Percentiles rank a stretch among this genome's conserved stretches.
Conservation (phyloP, 37 sponge, comb jelly and placozoan genomes). For the Oopsacas minuta region DNA sequence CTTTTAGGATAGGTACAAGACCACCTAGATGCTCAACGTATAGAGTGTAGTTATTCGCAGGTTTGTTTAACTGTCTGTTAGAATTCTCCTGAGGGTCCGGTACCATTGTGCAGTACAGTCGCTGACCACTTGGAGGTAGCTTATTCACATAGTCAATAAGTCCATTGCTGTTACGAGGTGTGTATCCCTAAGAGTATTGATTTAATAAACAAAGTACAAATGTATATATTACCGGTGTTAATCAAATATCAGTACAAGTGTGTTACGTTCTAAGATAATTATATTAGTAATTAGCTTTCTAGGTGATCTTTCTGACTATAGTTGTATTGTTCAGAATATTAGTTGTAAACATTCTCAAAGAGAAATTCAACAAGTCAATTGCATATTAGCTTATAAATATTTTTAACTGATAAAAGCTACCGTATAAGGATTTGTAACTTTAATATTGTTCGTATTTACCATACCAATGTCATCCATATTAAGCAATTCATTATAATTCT, state of each 20-base stretch:
- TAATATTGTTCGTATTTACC: no score
- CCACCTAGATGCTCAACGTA: conserved; percentile 81
- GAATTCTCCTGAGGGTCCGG: conserved; percentile 26
- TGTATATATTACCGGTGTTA: no score
- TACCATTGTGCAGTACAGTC: conserved; percentile 69
- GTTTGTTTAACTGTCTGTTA: conserved; percentile 25
- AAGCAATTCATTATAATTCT: no score
- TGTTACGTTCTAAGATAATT: not conserved
- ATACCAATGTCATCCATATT: no score
- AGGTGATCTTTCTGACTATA: not conserved
- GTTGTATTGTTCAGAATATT: no score
- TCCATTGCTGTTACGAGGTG: conserved; percentile 21
- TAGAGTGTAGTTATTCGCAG: conserved; percentile 61
- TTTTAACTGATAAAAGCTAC: no score
- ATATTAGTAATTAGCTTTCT: not conserved
- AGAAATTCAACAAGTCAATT: not conserved
- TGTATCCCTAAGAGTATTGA: not conserved
- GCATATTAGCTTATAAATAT: not conserved
- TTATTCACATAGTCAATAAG: conserved; percentile 43
- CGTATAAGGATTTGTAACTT: no score
- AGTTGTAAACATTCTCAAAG: not conserved
- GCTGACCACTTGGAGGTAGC: conserved; percentile 53
- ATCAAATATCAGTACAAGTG: no score
- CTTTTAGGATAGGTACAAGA: conserved; percentile 61
- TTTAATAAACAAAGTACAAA: no score